Percentiles rank a stretch among this genome's conserved stretches.
Evolutionary conservation across 1,140 invertebrate genomes (phyloP).

Genomic region (Sminthurides bifidus): DNA sequence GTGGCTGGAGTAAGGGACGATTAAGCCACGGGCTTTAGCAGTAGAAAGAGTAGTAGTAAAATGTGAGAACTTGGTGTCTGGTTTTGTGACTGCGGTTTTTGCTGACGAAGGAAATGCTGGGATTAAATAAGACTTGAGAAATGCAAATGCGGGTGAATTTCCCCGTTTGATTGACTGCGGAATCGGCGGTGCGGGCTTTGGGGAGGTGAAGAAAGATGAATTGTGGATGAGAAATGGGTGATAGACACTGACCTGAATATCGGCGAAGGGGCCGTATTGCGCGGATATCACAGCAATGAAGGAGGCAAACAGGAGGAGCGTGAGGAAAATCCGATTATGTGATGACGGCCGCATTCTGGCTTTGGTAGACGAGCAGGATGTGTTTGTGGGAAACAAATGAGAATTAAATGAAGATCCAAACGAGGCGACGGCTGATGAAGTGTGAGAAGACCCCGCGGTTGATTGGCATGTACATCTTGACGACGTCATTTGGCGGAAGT

Average conservation of each 20-base stretch:
- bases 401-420: no score
- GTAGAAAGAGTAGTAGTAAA: no score
- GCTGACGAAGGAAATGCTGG: neutral
- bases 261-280: constrained; percentile 2
- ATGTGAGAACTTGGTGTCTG: neutral
- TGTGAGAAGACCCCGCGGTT: neutral
- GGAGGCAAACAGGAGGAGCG: neutral
- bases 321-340: neutral
- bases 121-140: neutral
- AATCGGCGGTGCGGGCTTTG: neutral
- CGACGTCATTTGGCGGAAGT: constrained; percentile 2
- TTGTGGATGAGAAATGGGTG: neutral
- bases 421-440: neutral
- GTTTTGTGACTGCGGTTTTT: neutral
- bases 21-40: no score
- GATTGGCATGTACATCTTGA: neutral
- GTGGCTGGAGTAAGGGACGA: no score
- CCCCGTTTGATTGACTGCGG: neutral
- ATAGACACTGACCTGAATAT: constrained; percentile 10
- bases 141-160: neutral
- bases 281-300: constrained; percentile 1
- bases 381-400: no score
- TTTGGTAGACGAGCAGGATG: neutral
- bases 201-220: neutral
- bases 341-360: neutral